These are phyloP conservation scores for Platanista minor DNA, from an alignment of 2,113 vertebrate species.

Conservation along the genomic window DNA sequence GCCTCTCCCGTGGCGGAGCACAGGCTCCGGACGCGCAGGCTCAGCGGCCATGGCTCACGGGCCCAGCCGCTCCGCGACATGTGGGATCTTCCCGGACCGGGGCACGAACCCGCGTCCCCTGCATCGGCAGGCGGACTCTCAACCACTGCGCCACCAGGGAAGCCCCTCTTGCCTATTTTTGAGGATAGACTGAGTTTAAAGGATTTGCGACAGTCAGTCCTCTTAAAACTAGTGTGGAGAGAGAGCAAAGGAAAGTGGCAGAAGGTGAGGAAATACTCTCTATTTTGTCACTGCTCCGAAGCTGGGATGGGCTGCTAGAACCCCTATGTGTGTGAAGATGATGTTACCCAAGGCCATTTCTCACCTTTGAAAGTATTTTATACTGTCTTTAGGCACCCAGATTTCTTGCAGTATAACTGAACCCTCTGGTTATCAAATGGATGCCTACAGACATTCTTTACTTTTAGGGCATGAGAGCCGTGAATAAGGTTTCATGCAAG, in stretches of 20 bases:
- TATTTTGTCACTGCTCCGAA: neutral
- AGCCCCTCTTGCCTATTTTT: neutral
- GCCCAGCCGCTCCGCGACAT: too few species aligned
- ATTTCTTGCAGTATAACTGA: neutral
- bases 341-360: neutral
- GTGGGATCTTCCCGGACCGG: too few species aligned
- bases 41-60: too few species aligned
- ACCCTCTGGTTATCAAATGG: neutral
- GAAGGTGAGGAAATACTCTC: neutral
- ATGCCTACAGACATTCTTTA: neutral
- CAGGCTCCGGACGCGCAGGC: too few species aligned
- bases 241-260: neutral
- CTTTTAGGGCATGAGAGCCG: neutral
- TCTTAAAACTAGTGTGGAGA: neutral
- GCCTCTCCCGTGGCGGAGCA: too few species aligned
- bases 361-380: neutral
- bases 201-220: neutral
- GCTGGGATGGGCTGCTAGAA: neutral
- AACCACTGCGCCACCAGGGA: too few species aligned
- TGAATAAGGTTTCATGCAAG: neutral
- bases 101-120: too few species aligned
- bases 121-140: too few species aligned
- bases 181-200: neutral
- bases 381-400: neutral
- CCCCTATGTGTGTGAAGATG: fast-evolving